phyloP scores from a whole-genome alignment of 2,797 vertebrate genomes.

The Thunnus albacares region DNA sequence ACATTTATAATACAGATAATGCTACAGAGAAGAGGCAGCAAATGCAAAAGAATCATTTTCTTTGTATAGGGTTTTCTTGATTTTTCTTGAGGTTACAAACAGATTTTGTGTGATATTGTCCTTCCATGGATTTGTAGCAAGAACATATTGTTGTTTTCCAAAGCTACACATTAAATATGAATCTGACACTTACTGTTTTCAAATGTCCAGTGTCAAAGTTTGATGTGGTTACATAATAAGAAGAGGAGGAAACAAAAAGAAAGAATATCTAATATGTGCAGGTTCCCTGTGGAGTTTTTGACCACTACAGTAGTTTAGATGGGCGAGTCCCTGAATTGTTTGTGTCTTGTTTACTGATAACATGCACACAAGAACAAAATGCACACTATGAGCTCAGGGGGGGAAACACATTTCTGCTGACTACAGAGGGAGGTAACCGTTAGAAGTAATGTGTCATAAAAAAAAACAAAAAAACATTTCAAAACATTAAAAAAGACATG shows the following conservation, averaged over 20 bases:
- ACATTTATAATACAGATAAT: not conserved
- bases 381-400: not conserved
- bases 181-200: not conserved
- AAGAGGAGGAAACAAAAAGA: not conserved
- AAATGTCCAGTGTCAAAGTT: not conserved
- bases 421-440: constrained; percentile 11
- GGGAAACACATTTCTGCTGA: constrained; percentile 12
- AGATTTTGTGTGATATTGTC: not conserved
- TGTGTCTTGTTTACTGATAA: constrained; percentile 4
- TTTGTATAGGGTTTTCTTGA: not conserved
- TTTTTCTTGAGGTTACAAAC: too few relatives aligned
- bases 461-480: not conserved
- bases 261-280: not conserved
- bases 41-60: not conserved
- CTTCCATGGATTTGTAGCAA: not conserved
- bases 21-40: constrained; percentile 1
- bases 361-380: not conserved
- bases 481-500: constrained; percentile 1
- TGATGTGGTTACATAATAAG: not conserved
- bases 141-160: not conserved
- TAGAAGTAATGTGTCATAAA: constrained; percentile 9
- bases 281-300: not conserved
- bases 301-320: not conserved
- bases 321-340: not conserved
- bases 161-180: not conserved